A percentile compares a stretch with the other conserved stretches of the same genome.
phyloP scores from a whole-genome alignment of 2,797 vertebrate genomes.

The Neosalanx taihuensis region DNA sequence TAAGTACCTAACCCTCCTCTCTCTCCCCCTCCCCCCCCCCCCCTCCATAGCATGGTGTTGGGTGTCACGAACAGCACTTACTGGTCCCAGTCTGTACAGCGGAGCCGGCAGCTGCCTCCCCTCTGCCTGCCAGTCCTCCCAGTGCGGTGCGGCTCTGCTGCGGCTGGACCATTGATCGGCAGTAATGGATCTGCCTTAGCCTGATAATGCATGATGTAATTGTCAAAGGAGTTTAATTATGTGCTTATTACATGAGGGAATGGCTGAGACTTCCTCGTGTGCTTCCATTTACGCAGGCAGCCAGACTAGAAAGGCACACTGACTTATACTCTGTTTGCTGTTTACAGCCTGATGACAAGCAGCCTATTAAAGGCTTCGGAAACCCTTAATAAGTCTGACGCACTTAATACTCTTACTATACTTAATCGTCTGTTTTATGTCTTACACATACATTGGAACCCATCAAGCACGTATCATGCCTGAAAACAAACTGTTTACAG shows the following conservation, averaged over 20 bases:
- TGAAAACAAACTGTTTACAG: no score
- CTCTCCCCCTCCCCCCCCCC: background rate
- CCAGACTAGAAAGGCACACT: background rate
- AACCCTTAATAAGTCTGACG: no score
- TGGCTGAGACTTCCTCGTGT: slow-evolving; percentile 60
- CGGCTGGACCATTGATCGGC: slow-evolving; percentile 74
- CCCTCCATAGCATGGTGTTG: slow-evolving; percentile 55
- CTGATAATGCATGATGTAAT: slow-evolving; percentile 90
- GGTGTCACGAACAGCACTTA: slow-evolving; percentile 79
- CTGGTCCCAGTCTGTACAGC: slow-evolving; percentile 60
- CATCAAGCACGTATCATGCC: no score
- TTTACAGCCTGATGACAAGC: background rate
- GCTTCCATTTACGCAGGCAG: slow-evolving; percentile 55
- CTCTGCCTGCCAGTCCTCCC: slow-evolving; percentile 63
- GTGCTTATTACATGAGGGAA: slow-evolving; percentile 75
- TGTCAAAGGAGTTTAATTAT: slow-evolving; percentile 90
- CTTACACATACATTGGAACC: no score
- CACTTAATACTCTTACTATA: no score
- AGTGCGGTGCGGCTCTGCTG: slow-evolving; percentile 62
- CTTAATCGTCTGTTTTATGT: no score
- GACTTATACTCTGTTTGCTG: background rate
- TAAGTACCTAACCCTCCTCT: no score
- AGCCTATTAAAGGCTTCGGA: background rate
- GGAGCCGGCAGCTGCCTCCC: slow-evolving; percentile 55
- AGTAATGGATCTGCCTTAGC: slow-evolving; percentile 84